These are phyloP conservation scores for Manis javanica DNA, from an alignment of 2,797 vertebrate species.

Conservation along the genomic window DNA sequence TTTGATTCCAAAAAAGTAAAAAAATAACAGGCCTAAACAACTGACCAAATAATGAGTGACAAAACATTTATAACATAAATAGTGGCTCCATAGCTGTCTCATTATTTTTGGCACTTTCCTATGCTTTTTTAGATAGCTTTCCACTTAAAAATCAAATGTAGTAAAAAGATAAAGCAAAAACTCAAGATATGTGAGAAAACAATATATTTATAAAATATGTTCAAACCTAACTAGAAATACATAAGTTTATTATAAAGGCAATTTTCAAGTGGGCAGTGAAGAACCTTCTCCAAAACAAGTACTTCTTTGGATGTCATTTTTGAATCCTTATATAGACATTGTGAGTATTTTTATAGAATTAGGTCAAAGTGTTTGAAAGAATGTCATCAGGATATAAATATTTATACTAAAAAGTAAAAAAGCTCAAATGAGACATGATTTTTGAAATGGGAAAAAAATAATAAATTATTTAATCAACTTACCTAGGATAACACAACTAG, in stretches of 20 bases:
- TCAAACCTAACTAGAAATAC: background rate
- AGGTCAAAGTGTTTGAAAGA: background rate
- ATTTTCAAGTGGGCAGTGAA: background rate
- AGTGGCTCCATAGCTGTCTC: background rate
- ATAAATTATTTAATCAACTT: conserved; percentile 31
- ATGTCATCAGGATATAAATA: conserved; percentile 26
- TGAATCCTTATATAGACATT: background rate
- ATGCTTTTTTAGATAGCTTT: background rate
- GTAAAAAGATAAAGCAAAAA: background rate
- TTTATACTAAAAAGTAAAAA: conserved; percentile 8
- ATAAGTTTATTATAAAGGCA: background rate
- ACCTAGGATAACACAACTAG: background rate
- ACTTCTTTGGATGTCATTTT: background rate
- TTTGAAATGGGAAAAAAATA: conserved; percentile 15
- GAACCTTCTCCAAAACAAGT: background rate
- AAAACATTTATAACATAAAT: background rate
- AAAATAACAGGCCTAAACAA: background rate
- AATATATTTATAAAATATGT: background rate
- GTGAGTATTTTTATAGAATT: background rate
- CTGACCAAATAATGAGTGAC: background rate
- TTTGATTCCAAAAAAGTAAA: background rate
- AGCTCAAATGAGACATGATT: background rate
- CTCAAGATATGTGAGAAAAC: background rate
- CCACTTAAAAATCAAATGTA: background rate
- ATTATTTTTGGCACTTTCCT: background rate